Evolutionary conservation across 2,113 vertebrate genomes (phyloP).

Genomic region (Bos taurus): DNA sequence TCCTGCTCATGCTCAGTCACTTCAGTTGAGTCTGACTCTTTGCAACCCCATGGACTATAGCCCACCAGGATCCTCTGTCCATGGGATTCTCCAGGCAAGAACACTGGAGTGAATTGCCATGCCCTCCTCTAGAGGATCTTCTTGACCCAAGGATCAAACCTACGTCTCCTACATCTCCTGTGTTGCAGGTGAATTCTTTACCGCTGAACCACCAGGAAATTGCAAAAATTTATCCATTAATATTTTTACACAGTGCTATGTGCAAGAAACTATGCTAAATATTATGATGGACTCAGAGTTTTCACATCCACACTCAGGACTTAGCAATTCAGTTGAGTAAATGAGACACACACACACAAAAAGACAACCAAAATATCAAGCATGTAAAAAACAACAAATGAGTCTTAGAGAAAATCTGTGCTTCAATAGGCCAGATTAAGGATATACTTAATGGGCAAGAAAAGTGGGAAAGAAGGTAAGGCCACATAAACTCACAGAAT

Average conservation of each 20-base stretch:
- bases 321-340: not conserved
- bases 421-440: not conserved
- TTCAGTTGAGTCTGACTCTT: not conserved
- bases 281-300: not conserved
- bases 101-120: not conserved
- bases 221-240: not conserved
- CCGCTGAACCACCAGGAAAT: not conserved
- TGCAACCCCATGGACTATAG: not conserved
- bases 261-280: not conserved
- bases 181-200: not conserved
- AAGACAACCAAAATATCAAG: not conserved
- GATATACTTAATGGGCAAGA: not conserved
- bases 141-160: not conserved
- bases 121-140: not conserved
- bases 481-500: not conserved
- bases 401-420: not conserved
- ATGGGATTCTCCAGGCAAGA: not conserved
- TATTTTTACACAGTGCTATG: not conserved
- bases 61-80: not conserved
- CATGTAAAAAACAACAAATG: not conserved
- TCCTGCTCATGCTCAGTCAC: not conserved
- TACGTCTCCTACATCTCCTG: not conserved
- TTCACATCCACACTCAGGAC: not conserved
- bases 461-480: not conserved
- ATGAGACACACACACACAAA: not conserved